Base-by-base conservation (phyloP, 2,797 vertebrate species). In the Gobio occitaniae region DNA sequence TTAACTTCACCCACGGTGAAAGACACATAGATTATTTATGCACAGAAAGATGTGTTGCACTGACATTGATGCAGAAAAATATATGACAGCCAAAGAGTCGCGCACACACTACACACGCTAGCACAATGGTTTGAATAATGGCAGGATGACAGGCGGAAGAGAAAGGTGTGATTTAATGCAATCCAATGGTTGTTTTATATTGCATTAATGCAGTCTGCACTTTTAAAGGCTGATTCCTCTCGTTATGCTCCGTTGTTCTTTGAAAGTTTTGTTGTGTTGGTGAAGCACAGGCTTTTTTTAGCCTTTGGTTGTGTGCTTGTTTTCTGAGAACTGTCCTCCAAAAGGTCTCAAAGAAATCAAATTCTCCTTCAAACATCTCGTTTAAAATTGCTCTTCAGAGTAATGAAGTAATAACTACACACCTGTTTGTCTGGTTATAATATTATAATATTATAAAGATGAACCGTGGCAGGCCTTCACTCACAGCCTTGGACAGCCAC, bases 21-120 rank as follows among this genome's bases (percentile, higher is more conserved):
- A 91, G 84, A 85, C 83, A 54, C 91, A 92, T 93, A 80, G 91
- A 92, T 92, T 92, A 93, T 93, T 93, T 89, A 92, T 88, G 88
- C 82, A 59, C 71, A 87, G 87, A 87, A 91, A 90, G 89, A 89
- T 89, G 86, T 86, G 80, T 90, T 78, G 77, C 77, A 59, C 86
- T 86, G 87, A 90, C 87, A 89, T 68, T 88, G 80, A 88, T 71
- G 32, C 85, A 88, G 78, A 84, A 83, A 76, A 85, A 83, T 77
- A 86, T 85, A 77, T 90, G 90, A 90, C 91, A 92, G 89, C 84
- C 63, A 44, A 84, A 90, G 88, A 78, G 48, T 82, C 61, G 86
- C 66, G 47, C 65, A 72, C 84, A 9, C 76, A 61, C 87, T 87
- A 89, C 86, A 79, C 88, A 82, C 87, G 85, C 86, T 87, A 61